These are phyloP conservation scores for Calcarius lapponicus DNA, from an alignment of 2,797 vertebrate species.

Conservation along the genomic window DNA sequence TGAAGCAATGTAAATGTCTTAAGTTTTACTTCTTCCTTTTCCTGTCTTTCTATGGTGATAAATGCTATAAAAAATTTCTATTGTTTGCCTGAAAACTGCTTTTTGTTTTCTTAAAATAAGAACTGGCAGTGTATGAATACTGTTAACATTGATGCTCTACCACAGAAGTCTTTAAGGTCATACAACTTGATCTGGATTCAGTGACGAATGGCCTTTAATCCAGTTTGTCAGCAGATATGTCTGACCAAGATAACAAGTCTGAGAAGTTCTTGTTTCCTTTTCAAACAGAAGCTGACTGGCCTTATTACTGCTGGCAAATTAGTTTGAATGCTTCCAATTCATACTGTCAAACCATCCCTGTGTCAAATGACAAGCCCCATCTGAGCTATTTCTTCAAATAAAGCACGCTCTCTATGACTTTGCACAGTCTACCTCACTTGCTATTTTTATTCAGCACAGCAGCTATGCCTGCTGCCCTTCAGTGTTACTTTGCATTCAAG, in stretches of 20 bases:
- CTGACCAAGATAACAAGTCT: background rate
- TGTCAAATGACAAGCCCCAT: background rate
- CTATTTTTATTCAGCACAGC: background rate
- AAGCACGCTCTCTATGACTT: background rate
- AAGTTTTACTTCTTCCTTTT: background rate
- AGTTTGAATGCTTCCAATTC: background rate
- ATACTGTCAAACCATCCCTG: background rate
- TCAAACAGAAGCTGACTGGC: background rate
- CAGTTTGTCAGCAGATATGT: background rate
- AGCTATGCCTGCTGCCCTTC: background rate
- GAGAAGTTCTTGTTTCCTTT: background rate
- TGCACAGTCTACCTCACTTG: background rate
- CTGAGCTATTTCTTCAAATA: background rate
- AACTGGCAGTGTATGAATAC: background rate
- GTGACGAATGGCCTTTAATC: background rate
- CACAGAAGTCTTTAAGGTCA: background rate
- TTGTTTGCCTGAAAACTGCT: background rate
- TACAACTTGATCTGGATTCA: background rate
- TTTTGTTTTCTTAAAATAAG: constrained; percentile 7
- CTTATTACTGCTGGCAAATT: background rate
- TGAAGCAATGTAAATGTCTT: background rate
- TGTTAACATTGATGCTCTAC: background rate
- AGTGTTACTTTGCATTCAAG: background rate
- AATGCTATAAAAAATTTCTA: background rate
- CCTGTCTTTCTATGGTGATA: background rate